A percentile compares a stretch with the other conserved stretches of the same genome.
Conservation (phyloP, 2,113 vertebrate species). For the Vulpes vulpes region DNA sequence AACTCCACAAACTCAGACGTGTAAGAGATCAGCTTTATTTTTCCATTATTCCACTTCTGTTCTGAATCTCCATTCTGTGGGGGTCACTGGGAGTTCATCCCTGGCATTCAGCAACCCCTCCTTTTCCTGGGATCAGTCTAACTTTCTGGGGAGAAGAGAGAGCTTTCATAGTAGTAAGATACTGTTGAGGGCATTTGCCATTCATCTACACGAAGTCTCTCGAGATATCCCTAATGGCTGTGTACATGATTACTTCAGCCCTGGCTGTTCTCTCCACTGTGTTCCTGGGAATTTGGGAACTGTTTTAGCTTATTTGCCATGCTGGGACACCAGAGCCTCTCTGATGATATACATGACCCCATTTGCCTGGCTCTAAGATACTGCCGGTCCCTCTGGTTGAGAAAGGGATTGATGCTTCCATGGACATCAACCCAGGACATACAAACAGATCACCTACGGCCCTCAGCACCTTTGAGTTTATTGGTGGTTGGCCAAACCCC, state of each 20-base stretch:
- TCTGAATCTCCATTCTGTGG: neutral
- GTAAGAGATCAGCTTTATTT: neutral
- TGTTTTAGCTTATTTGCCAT: neutral
- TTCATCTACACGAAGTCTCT: neutral
- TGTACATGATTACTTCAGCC: neutral
- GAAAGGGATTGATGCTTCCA: neutral
- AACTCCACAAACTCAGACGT: neutral
- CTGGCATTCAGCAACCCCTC: neutral
- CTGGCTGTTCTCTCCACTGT: neutral
- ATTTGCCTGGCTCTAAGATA: neutral
- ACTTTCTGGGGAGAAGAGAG: neutral
- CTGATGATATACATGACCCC: neutral
- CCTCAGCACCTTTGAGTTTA: neutral
- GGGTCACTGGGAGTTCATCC: neutral
- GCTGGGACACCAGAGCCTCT: neutral
- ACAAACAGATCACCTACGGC: neutral
- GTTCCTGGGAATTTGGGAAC: neutral
- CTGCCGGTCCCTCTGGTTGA: neutral
- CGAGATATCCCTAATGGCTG: neutral
- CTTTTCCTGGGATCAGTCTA: neutral
- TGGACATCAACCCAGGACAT: neutral
- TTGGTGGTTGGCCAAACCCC: neutral
- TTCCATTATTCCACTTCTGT: neutral
- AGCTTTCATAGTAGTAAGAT: neutral
- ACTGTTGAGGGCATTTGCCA: neutral